Percentiles rank a stretch among this genome's conserved stretches.
These are phyloP conservation scores for Anser cygnoides DNA, from an alignment of 2,113 vertebrate species.

Conservation along the genomic window DNA sequence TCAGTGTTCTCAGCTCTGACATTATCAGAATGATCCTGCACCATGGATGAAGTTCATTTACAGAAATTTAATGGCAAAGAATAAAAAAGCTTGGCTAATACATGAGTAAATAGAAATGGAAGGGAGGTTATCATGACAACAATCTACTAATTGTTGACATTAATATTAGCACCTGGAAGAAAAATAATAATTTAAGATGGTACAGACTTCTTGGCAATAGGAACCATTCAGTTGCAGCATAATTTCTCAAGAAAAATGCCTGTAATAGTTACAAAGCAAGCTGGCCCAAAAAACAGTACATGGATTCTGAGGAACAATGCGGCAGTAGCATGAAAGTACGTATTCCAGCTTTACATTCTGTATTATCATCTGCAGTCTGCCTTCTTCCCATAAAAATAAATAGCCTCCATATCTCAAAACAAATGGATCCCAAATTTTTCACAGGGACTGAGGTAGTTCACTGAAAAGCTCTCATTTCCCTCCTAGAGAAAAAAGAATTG, in stretches of 20 bases:
- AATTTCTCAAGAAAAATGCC: slow-evolving; percentile 1
- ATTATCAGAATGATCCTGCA: neutral
- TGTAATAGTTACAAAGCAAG: slow-evolving; percentile 6
- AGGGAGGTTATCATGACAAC: neutral
- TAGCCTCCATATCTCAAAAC: slow-evolving; percentile 45
- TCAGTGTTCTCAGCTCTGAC: neutral
- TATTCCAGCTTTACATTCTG: slow-evolving; percentile 43
- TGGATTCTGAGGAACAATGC: slow-evolving; percentile 6
- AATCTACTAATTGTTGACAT: neutral
- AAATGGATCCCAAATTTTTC: slow-evolving; percentile 68
- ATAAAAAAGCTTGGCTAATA: neutral
- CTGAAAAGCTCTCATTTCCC: slow-evolving; percentile 59
- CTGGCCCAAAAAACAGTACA: slow-evolving; percentile 12
- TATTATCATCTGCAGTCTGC: slow-evolving; percentile 41
- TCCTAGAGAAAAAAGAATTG: slow-evolving; percentile 54
- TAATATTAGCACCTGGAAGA: neutral
- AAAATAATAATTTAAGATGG: neutral
- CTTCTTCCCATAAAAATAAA: slow-evolving; percentile 61
- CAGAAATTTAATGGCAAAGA: neutral
- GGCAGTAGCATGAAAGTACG: slow-evolving; percentile 22
- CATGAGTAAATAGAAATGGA: neutral
- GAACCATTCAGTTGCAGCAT: neutral
- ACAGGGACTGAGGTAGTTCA: slow-evolving; percentile 55
- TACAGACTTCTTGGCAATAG: neutral
- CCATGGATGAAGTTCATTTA: neutral